Evolutionary conservation across 2,888 invertebrate genomes (phyloP).

Genomic region (Lobophora halterata): DNA sequence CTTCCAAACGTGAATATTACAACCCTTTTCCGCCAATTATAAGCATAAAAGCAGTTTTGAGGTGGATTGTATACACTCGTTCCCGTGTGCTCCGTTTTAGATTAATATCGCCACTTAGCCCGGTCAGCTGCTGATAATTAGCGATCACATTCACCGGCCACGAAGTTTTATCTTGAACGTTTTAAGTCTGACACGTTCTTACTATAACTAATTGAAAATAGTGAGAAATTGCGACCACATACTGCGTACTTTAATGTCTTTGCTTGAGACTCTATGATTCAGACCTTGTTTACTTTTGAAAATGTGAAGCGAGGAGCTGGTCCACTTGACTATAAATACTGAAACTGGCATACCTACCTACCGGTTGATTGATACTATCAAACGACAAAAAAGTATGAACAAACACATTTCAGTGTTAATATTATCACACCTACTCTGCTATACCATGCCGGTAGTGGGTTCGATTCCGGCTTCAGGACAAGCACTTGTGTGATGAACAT

Average conservation of each 20-base stretch:
- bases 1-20: slow-evolving; percentile 19
- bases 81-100: slow-evolving; percentile 51
- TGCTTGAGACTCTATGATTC: slow-evolving; percentile 42
- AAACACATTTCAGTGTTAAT: too few relatives aligned
- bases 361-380: too few relatives aligned
- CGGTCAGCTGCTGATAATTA: slow-evolving; percentile 67
- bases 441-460: too few relatives aligned
- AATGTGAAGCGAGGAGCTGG: slow-evolving; percentile 9
- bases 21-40: slow-evolving; percentile 31
- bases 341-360: not conserved
- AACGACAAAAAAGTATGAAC: too few relatives aligned
- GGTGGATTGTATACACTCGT: slow-evolving; percentile 38
- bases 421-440: too few relatives aligned
- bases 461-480: too few relatives aligned
- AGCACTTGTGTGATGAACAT: too few relatives aligned
- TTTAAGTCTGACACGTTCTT: slow-evolving; percentile 41
- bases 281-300: slow-evolving; percentile 37
- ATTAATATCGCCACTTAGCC: slow-evolving; percentile 63
- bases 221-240: slow-evolving; percentile 66
- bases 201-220: slow-evolving; percentile 57
- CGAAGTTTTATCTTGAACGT: slow-evolving; percentile 41
- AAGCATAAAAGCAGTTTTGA: slow-evolving; percentile 38
- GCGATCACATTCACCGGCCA: slow-evolving; percentile 44
- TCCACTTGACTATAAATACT: slow-evolving; percentile 1
- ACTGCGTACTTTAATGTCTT: slow-evolving; percentile 52